A percentile compares a stretch with the other conserved stretches of the same genome.
Evolutionary conservation across 2,113 vertebrate species (phyloP).

Genomic region (Bos indicus): DNA sequence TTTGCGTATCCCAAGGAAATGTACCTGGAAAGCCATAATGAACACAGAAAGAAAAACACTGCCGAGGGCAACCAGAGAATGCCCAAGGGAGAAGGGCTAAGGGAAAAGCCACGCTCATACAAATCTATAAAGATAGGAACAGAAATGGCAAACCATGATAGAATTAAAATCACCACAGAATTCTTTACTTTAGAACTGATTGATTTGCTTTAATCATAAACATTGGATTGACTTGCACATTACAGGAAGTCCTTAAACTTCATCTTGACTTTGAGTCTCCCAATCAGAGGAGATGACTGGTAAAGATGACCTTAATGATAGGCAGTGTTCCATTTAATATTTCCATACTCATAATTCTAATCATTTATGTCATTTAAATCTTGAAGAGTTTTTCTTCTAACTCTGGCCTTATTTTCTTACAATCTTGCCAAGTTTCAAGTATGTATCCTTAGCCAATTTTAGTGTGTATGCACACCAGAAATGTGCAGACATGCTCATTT

Average conservation of each 20-base stretch:
- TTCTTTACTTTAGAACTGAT: neutral
- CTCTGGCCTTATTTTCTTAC: conserved; percentile 29
- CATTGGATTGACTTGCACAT: neutral
- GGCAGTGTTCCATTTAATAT: neutral
- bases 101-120: neutral
- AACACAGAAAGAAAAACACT: neutral
- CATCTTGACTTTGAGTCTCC: neutral
- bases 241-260: neutral
- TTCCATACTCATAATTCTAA: conserved; percentile 3
- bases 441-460: conserved; percentile 34
- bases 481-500: conserved; percentile 40
- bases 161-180: conserved; percentile 39
- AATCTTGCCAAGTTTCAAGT: conserved; percentile 52
- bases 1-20: neutral
- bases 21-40: neutral
- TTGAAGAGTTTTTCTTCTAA: conserved; percentile 38
- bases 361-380: conserved; percentile 25
- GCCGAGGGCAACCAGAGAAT: neutral
- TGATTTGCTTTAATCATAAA: conserved; percentile 12
- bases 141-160: neutral
- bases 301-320: neutral
- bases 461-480: conserved; percentile 11
- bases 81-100: neutral
- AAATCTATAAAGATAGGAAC: neutral
- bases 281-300: neutral